These are phyloP conservation scores for Pollenia griseotomentosa DNA, from an alignment of 2,888 invertebrate species.

Conservation along the genomic window DNA sequence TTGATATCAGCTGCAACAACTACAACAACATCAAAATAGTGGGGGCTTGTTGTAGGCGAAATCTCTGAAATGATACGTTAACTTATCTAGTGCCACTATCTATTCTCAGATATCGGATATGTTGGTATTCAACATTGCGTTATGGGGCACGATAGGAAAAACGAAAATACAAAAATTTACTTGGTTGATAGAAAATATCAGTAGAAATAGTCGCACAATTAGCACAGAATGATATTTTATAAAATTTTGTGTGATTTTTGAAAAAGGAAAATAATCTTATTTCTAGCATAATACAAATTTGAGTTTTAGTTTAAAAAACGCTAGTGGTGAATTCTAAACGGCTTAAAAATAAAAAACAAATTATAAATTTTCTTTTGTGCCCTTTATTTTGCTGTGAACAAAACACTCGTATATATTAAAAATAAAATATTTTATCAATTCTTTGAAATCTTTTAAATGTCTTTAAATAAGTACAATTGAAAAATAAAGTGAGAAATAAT, in stretches of 20 bases:
- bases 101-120: conserved; percentile 85
- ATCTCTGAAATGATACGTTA: conserved; percentile 85
- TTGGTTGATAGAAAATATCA: conserved; percentile 82
- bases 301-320: conserved; percentile 74
- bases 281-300: conserved; percentile 75
- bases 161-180: conserved; percentile 79
- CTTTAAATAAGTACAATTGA: neutral
- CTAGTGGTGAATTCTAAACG: conserved; percentile 60
- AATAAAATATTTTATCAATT: conserved; percentile 32
- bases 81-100: conserved; percentile 85
- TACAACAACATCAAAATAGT: neutral
- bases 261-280: conserved; percentile 70
- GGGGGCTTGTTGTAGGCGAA: conserved; percentile 77
- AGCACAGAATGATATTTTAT: conserved; percentile 67
- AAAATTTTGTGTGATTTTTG: conserved; percentile 49
- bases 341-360: conserved; percentile 16
- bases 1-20: conserved; percentile 53
- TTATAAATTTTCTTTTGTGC: neutral
- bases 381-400: neutral
- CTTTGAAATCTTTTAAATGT: conserved; percentile 26
- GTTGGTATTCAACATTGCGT: conserved; percentile 73
- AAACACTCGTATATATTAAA: neutral
- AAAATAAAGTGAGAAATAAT: conserved; percentile 19
- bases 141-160: conserved; percentile 81
- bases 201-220: conserved; percentile 72